Percentiles rank a stretch among this genome's conserved stretches.
These are phyloP conservation scores for Archips xylosteana DNA, from an alignment of 2,888 invertebrate species.

Conservation along the genomic window DNA sequence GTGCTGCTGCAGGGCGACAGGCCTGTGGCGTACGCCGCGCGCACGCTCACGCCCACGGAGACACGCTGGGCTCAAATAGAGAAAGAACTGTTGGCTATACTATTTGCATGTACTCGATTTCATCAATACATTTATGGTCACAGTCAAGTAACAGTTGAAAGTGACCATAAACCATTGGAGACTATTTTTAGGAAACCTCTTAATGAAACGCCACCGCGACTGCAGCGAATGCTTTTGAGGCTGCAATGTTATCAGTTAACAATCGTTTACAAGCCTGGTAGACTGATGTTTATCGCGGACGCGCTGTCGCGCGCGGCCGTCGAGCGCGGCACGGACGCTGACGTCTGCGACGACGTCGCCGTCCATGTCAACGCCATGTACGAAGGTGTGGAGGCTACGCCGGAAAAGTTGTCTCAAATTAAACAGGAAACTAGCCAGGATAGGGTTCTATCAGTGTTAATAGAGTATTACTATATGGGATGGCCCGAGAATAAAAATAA, in stretches of 20 bases:
- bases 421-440: no score
- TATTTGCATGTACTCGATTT: not conserved
- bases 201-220: not conserved
- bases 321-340: not conserved
- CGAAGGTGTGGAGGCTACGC: no score
- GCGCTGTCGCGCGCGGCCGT: not conserved
- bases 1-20: no score
- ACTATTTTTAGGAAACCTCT: not conserved
- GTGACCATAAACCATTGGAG: not conserved
- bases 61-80: not conserved
- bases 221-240: not conserved
- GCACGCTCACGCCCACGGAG: not conserved
- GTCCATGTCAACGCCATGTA: not conserved
- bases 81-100: not conserved
- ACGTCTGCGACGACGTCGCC: not conserved
- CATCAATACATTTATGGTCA: not conserved
- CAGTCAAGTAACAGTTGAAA: not conserved
- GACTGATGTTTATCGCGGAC: not conserved
- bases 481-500: not conserved
- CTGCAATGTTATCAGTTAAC: not conserved
- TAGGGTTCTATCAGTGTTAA: no score
- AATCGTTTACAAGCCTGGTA: not conserved
- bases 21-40: no score
- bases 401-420: no score
- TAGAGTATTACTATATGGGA: no score